These are phyloP conservation scores for Vanessa tameamea DNA, from an alignment of 1,140 invertebrate species.

Conservation along the genomic window DNA sequence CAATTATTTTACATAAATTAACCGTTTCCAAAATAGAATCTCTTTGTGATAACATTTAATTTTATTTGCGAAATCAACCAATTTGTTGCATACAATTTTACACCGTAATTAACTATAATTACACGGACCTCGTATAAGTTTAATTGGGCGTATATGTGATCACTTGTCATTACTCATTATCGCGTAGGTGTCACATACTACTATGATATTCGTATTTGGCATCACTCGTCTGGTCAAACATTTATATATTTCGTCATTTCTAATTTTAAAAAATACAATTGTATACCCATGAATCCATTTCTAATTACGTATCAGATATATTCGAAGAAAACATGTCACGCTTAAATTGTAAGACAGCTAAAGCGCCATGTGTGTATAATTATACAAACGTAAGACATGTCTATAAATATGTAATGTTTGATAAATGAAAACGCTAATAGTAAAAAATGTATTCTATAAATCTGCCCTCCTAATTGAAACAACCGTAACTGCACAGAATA, in stretches of 20 bases:
- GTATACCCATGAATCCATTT: background rate
- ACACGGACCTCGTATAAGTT: background rate
- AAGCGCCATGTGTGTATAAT: no score
- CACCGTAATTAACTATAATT: conserved; percentile 15
- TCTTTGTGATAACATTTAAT: conserved; percentile 6
- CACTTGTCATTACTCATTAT: conserved; percentile 2
- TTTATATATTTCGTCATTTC: background rate
- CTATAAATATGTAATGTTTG: no score
- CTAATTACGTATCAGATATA: background rate
- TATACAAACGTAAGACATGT: no score
- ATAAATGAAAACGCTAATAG: no score
- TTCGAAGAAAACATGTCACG: background rate
- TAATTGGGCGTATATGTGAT: conserved; percentile 6
- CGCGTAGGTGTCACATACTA: conserved; percentile 20
- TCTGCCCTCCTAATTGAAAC: no score
- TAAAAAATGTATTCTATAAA: no score
- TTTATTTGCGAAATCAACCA: conserved; percentile 13
- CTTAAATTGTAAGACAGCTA: no score
- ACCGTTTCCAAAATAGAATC: background rate
- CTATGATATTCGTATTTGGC: conserved; percentile 24
- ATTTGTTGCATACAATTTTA: conserved; percentile 11
- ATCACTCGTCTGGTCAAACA: conserved; percentile 7
- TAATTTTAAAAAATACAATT: background rate
- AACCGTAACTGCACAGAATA: no score
- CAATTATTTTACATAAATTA: background rate